Conservation (phyloP, 2,888 invertebrate genomes). For the Drosophila affinis region DNA sequence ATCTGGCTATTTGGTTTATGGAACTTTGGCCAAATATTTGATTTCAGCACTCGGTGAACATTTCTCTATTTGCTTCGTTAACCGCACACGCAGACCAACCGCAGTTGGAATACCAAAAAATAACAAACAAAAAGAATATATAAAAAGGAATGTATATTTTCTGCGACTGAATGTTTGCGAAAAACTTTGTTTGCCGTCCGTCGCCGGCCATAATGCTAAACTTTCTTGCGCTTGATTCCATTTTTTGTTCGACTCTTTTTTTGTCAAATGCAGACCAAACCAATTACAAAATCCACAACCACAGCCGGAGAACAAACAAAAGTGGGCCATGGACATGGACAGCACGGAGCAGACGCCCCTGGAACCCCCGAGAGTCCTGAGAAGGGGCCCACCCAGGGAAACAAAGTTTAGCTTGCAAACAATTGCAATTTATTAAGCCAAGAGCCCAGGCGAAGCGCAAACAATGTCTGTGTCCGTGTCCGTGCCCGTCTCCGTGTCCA, state of each 20-base stretch:
- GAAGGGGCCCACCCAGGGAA: neutral
- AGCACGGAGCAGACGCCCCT: too few relatives aligned
- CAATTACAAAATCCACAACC: slow-evolving; percentile 73
- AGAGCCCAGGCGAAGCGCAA: slow-evolving; percentile 54
- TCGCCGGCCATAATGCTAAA: slow-evolving; percentile 70
- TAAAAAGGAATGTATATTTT: slow-evolving; percentile 36
- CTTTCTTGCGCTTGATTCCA: slow-evolving; percentile 50
- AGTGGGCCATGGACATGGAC: slow-evolving; percentile 41
- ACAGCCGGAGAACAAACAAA: slow-evolving; percentile 41
- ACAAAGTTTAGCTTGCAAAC: slow-evolving; percentile 72
- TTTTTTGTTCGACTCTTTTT: slow-evolving; percentile 26
- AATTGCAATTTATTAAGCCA: slow-evolving; percentile 79
- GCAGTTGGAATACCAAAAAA: slow-evolving; percentile 11
- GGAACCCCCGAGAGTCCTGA: slow-evolving; percentile 21
- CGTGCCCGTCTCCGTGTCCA: slow-evolving; percentile 59
- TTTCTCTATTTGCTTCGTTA: slow-evolving; percentile 75
- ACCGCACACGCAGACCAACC: slow-evolving; percentile 57
- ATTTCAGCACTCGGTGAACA: slow-evolving; percentile 24
- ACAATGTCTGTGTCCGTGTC: slow-evolving; percentile 62
- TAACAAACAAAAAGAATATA: slow-evolving; percentile 18
- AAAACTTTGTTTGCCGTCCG: slow-evolving; percentile 66
- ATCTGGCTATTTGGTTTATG: slow-evolving; percentile 61
- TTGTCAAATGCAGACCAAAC: slow-evolving; percentile 77
- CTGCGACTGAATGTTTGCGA: slow-evolving; percentile 65
- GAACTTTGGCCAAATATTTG: slow-evolving; percentile 64